Evolutionary conservation across 2,888 invertebrate genomes (phyloP), one percentile per base, ranked within the genome.

Genomic region (Cremastinae sp.): DNA sequence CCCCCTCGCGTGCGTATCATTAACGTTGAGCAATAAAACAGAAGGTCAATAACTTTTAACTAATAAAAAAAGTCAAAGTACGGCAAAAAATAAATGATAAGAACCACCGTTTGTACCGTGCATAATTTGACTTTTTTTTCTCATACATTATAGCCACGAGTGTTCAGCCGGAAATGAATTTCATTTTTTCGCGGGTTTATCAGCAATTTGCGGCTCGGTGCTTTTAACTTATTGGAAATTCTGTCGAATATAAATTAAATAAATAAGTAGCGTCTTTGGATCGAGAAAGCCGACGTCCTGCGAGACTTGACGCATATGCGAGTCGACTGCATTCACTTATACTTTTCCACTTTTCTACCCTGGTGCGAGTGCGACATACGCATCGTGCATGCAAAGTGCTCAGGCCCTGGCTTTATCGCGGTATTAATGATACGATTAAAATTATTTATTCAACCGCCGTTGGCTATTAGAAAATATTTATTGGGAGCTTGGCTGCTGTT

Each of bases 401-500:
- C 41, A 34, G 53, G 65, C 65, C 53, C 51, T 12, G 38, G 51
- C 45, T 68, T 65, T 76, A 73, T 73, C 65, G 73, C 47, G 59
- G 69, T 76, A 78, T 78, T 74, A 74, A 78, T 78, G 70, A 54
- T 51, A 66, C 65, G 47, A 74, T 74, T 66, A 65, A 71, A 66
- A 66, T 78, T 70, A 78, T 78, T 70, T 66, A 78, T 78, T 56
- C 61, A 59, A 66, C 54, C 65, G 10, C 54, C 59, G 54, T 34
- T 4, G 54, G 71, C 62, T 66, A 62, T 72, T 68, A 53, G 68
- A 68, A 56, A 69, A 68, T 74, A 68, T 75, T 71, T 75, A 72
- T 78, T 43, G 56, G 43, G 61, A 66, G 47, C 61, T 56, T 62
- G 64, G 68, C 58, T 64, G 38, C 64, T 45, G 68, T 54, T 72